phyloP scores from a whole-genome alignment of 1,140 invertebrate genomes.

The Lysiphlebus fabarum region DNA sequence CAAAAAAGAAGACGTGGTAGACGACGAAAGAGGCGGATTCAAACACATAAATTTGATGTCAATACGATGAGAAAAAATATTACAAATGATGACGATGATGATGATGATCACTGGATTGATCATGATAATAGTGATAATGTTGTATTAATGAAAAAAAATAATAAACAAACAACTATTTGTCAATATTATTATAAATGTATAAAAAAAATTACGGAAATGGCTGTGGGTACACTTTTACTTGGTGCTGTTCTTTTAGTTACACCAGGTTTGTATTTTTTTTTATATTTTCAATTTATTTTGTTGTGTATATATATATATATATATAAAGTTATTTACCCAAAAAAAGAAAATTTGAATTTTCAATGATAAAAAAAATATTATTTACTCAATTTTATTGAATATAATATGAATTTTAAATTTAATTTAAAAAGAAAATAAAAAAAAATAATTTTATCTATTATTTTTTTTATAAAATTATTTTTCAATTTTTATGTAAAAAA shows the following conservation, averaged over 20 bases:
- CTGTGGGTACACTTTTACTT: slow-evolving; percentile 46
- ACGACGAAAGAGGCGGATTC: slow-evolving; percentile 28
- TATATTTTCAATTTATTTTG: too few relatives aligned
- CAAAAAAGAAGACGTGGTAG: slow-evolving; percentile 30
- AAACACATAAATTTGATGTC: slow-evolving; percentile 3
- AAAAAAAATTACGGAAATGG: slow-evolving; percentile 46
- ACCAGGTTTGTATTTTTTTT: slow-evolving; percentile 45
- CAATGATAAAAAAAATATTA: too few relatives aligned
- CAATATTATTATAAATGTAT: slow-evolving; percentile 42
- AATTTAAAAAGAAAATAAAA: too few relatives aligned
- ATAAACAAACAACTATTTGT: slow-evolving; percentile 38
- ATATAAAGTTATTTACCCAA: too few relatives aligned
- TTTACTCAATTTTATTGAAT: too few relatives aligned
- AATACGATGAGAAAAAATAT: slow-evolving; percentile 7
- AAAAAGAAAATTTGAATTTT: too few relatives aligned
- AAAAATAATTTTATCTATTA: too few relatives aligned
- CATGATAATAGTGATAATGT: slow-evolving; percentile 24
- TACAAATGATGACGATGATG: background rate
- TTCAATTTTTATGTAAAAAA: too few relatives aligned
- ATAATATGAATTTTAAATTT: too few relatives aligned
- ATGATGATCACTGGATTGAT: background rate
- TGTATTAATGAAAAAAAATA: slow-evolving; percentile 31
- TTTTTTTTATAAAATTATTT: too few relatives aligned
- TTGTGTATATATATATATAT: too few relatives aligned
- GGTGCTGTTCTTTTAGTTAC: slow-evolving; percentile 50